phyloP scores from a whole-genome alignment of 2,888 invertebrate species.

The Chymomyza amoena region DNA sequence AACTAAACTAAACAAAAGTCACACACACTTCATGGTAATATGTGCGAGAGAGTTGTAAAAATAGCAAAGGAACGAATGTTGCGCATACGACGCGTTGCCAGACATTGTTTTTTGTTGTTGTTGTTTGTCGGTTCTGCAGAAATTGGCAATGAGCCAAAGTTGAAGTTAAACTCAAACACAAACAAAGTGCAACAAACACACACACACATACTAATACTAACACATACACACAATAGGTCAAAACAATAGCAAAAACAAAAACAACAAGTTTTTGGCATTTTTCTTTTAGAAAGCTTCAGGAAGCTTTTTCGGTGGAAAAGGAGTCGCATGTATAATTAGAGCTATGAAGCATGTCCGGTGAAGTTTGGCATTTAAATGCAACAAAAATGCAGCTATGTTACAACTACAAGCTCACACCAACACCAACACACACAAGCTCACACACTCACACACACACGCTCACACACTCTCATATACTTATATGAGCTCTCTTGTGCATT shows the following conservation, averaged over 20 bases:
- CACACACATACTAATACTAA: not conserved
- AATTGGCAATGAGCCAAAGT: slow-evolving; percentile 45
- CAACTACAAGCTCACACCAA: slow-evolving; percentile 16
- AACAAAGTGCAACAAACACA: slow-evolving; percentile 25
- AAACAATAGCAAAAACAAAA: slow-evolving; percentile 24
- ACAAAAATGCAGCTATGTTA: slow-evolving; percentile 38
- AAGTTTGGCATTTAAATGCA: slow-evolving; percentile 72
- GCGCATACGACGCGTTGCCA: slow-evolving; percentile 46
- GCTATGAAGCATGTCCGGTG: slow-evolving; percentile 73
- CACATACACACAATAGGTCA: slow-evolving; percentile 2
- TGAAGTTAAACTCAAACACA: slow-evolving; percentile 25
- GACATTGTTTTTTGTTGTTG: not conserved
- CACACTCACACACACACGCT: slow-evolving; percentile 3
- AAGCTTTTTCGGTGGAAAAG: slow-evolving; percentile 57
- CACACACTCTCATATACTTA: not conserved
- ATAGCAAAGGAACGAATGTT: slow-evolving; percentile 26
- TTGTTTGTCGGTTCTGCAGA: slow-evolving; percentile 5
- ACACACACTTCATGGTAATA: slow-evolving; percentile 2
- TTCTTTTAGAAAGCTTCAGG: slow-evolving; percentile 31
- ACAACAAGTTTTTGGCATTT: slow-evolving; percentile 24
- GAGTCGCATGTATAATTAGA: slow-evolving; percentile 71
- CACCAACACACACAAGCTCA: slow-evolving; percentile 9
- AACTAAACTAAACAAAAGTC: slow-evolving; percentile 18
- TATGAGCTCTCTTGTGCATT: not conserved
- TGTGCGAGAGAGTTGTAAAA: slow-evolving; percentile 1